Evolutionary conservation across 2,888 invertebrate genomes (phyloP).

Genomic region (Apodemia hepburni): DNA sequence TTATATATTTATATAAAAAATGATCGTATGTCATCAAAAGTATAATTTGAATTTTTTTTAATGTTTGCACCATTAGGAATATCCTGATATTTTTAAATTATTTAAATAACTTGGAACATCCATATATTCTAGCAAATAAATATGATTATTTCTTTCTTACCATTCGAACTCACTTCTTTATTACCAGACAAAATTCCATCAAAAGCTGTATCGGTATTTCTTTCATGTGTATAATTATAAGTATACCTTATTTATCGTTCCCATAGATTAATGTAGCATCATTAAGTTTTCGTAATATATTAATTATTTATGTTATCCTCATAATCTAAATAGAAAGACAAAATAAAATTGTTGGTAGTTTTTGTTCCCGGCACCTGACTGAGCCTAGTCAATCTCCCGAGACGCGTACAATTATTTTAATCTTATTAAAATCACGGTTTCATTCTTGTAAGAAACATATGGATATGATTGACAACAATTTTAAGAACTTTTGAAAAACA

Average conservation of each 20-base stretch:
- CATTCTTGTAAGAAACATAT: conserved; percentile 37
- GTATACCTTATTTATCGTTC: background rate
- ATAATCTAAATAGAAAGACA: conserved; percentile 31
- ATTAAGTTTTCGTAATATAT: conserved; percentile 9
- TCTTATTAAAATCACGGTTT: conserved; percentile 72
- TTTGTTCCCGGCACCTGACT: conserved; percentile 55
- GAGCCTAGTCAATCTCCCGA: conserved; percentile 60
- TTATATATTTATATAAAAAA: too few relatives aligned
- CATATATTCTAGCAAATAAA: too few relatives aligned
- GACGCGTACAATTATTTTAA: conserved; percentile 77
- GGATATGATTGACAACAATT: conserved; percentile 37
- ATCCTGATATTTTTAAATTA: too few relatives aligned
- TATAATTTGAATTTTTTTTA: too few relatives aligned
- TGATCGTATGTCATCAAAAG: too few relatives aligned
- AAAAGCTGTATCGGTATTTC: too few relatives aligned
- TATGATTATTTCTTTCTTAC: too few relatives aligned
- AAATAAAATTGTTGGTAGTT: conserved; percentile 50
- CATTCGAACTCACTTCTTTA: too few relatives aligned
- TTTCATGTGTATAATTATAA: background rate
- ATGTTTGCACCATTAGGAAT: too few relatives aligned
- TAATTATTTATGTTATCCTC: conserved; percentile 23
- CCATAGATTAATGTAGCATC: background rate
- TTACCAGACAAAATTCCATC: too few relatives aligned
- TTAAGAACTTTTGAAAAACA: too few relatives aligned
- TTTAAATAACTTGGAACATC: too few relatives aligned